Percentiles rank a stretch among this genome's conserved stretches.
These are phyloP conservation scores for Theodoxus fluviatilis DNA, from an alignment of 2,888 invertebrate genomes.

Conservation along the genomic window DNA sequence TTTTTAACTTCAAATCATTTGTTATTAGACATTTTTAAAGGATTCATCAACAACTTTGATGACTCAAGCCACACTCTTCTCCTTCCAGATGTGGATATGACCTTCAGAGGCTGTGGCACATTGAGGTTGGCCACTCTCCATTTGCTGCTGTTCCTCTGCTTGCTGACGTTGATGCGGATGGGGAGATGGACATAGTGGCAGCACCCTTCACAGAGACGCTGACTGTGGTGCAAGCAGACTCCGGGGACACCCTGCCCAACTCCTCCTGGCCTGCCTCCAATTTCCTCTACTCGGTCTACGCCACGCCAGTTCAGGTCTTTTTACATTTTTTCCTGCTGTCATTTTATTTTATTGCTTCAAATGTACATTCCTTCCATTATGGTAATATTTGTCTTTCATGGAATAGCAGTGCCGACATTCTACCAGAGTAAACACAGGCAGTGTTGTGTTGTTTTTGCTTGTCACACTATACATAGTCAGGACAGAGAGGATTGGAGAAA, in stretches of 20 bases:
- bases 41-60: no score
- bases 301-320: slow-evolving; percentile 58
- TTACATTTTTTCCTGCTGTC: not conserved
- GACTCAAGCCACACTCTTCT: no score
- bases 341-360: not conserved
- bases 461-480: no score
- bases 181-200: slow-evolving; percentile 53
- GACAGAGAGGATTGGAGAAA: no score
- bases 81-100: slow-evolving; percentile 52
- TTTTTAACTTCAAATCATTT: no score
- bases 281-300: slow-evolving; percentile 52
- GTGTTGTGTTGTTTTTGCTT: no score
- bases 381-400: no score
- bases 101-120: slow-evolving; percentile 54
- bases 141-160: slow-evolving; percentile 58
- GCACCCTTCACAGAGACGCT: slow-evolving; percentile 58
- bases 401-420: no score
- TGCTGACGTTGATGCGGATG: slow-evolving; percentile 57
- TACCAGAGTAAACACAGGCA: no score
- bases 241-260: slow-evolving; percentile 42
- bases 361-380: no score
- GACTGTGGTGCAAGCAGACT: slow-evolving; percentile 51
- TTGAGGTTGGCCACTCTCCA: slow-evolving; percentile 56
- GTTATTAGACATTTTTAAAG: no score
- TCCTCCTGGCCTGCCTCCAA: slow-evolving; percentile 57